phyloP scores from a whole-genome alignment of 2,797 vertebrate genomes.

The Danio kyathit region DNA sequence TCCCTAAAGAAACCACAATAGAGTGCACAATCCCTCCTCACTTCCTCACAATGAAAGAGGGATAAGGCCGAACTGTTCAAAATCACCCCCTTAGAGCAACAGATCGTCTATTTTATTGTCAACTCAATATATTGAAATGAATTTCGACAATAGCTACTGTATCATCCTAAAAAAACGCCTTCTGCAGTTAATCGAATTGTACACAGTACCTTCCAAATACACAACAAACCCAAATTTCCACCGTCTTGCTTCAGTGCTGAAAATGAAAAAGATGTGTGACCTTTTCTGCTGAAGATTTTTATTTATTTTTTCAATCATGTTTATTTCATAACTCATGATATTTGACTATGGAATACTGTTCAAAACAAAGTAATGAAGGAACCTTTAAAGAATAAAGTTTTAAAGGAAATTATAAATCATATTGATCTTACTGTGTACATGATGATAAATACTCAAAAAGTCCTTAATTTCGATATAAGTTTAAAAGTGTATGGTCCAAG shows the following conservation, averaged over 20 bases:
- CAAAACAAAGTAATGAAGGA: not conserved
- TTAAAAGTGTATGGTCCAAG: too few species aligned
- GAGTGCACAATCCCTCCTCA: conserved; percentile 71
- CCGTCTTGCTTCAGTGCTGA: not conserved
- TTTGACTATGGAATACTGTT: not conserved
- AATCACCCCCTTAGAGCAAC: conserved; percentile 72
- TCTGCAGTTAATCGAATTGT: conserved; percentile 37
- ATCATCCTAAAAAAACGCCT: conserved; percentile 6
- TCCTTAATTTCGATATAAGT: too few species aligned
- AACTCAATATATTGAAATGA: conserved; percentile 43
- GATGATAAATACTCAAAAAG: not conserved
- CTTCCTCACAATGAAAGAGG: conserved; percentile 63
- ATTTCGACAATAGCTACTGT: conserved; percentile 23
- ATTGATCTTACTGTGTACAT: not conserved
- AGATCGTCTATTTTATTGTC: conserved; percentile 68
- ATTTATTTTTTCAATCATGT: not conserved
- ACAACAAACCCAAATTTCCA: conserved; percentile 7
- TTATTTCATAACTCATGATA: not conserved
- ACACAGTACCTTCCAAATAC: conserved; percentile 6
- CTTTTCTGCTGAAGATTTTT: not conserved
- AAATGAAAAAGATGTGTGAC: not conserved
- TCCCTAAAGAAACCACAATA: conserved; percentile 78
- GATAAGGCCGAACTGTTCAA: conserved; percentile 72
- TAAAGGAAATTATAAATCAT: not conserved
- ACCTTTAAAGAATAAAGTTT: not conserved